Percentiles rank a stretch among this genome's conserved stretches.
phyloP scores from a whole-genome alignment of 2,797 vertebrate species.

The Enteromius viviparus region DNA sequence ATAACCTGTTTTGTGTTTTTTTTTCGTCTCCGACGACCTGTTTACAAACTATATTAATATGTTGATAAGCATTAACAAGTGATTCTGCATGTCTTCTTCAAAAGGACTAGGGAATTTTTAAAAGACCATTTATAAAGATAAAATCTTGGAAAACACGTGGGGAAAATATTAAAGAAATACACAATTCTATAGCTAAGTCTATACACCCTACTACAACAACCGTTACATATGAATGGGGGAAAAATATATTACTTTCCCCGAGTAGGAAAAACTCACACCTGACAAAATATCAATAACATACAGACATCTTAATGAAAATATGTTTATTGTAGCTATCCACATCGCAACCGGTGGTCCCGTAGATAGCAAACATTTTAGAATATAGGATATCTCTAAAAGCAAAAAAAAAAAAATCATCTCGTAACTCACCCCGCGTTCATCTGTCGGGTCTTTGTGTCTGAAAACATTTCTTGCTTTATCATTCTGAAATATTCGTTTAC shows the following conservation, averaged over 20 bases:
- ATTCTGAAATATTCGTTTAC: constrained; percentile 26
- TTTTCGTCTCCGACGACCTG: neutral
- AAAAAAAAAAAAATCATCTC: neutral
- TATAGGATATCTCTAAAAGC: neutral
- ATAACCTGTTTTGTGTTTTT: too few species aligned
- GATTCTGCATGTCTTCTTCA: neutral
- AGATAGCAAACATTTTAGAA: neutral
- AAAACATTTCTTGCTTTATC: neutral
- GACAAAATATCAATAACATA: neutral
- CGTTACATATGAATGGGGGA: neutral
- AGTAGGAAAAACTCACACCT: neutral
- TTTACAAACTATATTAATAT: neutral
- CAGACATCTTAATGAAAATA: neutral
- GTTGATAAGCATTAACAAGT: neutral
- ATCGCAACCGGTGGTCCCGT: neutral
- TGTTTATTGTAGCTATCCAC: neutral
- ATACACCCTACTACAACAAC: neutral
- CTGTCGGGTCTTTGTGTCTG: neutral
- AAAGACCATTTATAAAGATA: neutral
- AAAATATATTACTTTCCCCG: neutral
- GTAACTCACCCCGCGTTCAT: neutral
- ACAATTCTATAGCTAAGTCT: neutral
- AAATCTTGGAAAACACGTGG: neutral
- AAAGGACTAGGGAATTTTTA: neutral
- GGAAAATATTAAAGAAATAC: neutral